These are phyloP conservation scores for Polypedilum pembai DNA, from an alignment of 1,140 invertebrate genomes.

Conservation along the genomic window DNA sequence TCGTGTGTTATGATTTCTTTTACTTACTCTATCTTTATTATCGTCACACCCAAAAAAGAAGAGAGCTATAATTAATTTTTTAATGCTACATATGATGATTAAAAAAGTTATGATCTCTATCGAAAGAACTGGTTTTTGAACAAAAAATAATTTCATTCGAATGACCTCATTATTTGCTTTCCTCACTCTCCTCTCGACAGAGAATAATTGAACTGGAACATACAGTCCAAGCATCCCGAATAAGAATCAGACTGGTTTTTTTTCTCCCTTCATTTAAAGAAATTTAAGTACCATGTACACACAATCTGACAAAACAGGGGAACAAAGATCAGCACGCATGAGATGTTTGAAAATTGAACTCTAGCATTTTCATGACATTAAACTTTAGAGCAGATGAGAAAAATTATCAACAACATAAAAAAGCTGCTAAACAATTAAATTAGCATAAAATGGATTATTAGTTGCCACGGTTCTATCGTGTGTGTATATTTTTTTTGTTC, in stretches of 20 bases:
- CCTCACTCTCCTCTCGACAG: background rate
- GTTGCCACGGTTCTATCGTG: background rate
- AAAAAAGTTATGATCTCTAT: too few species aligned
- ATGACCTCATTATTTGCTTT: slow-evolving; percentile 17
- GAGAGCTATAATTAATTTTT: too few species aligned
- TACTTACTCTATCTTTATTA: background rate
- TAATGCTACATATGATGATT: too few species aligned
- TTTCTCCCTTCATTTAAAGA: background rate
- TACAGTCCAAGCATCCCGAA: background rate
- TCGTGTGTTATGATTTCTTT: background rate
- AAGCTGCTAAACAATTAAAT: background rate
- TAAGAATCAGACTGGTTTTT: slow-evolving; percentile 20
- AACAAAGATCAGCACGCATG: background rate
- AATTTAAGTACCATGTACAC: slow-evolving; percentile 10
- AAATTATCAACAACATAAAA: background rate
- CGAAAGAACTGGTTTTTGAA: too few species aligned
- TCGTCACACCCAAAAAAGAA: background rate
- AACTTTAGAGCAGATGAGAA: background rate
- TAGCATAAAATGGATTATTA: slow-evolving; percentile 26
- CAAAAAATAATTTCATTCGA: background rate
- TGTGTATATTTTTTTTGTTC: background rate
- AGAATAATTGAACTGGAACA: slow-evolving; percentile 24
- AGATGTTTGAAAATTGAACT: background rate
- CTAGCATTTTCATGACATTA: background rate
- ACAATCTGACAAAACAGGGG: slow-evolving; percentile 11